phyloP scores from a whole-genome alignment of 1,140 invertebrate genomes.

The Stratiolaelaps scimitus region DNA sequence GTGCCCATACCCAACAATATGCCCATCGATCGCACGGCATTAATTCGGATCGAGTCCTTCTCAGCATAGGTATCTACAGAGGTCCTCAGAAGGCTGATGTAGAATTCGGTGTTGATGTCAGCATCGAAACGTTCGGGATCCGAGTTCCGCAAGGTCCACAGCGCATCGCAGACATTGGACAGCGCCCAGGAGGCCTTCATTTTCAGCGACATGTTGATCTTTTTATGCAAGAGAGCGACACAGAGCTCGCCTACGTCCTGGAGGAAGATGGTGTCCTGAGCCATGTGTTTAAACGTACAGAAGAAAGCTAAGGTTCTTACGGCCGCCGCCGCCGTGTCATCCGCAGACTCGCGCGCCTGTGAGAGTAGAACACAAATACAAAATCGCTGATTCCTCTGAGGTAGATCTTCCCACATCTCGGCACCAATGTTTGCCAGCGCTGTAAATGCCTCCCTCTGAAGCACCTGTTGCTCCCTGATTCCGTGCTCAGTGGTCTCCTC shows the following conservation, averaged over 20 bases:
- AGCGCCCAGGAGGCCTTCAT: constrained; percentile 7
- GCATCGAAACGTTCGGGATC: neutral
- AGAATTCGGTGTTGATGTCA: constrained; percentile 15
- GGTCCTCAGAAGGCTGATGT: neutral
- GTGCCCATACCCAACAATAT: constrained; percentile 18
- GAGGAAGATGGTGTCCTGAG: constrained; percentile 4
- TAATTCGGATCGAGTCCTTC: constrained; percentile 3
- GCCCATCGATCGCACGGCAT: constrained; percentile 14
- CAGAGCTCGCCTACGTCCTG: constrained; percentile 13
- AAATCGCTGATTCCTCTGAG: neutral
- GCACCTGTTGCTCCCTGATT: neutral
- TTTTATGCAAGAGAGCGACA: neutral
- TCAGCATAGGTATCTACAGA: neutral
- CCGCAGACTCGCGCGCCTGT: neutral
- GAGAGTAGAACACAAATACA: constrained; percentile 3
- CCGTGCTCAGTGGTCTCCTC: constrained; percentile 2
- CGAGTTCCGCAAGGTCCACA: neutral
- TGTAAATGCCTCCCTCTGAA: neutral
- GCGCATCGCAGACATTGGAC: neutral
- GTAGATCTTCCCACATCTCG: constrained; percentile 20
- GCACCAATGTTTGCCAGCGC: constrained; percentile 12
- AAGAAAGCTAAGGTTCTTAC: neutral
- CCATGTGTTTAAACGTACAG: neutral
- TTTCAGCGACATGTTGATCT: neutral
- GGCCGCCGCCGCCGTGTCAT: constrained; percentile 3